Evolutionary conservation across 2,113 vertebrate genomes (phyloP).

Genomic region (Collichthys lucidus): DNA sequence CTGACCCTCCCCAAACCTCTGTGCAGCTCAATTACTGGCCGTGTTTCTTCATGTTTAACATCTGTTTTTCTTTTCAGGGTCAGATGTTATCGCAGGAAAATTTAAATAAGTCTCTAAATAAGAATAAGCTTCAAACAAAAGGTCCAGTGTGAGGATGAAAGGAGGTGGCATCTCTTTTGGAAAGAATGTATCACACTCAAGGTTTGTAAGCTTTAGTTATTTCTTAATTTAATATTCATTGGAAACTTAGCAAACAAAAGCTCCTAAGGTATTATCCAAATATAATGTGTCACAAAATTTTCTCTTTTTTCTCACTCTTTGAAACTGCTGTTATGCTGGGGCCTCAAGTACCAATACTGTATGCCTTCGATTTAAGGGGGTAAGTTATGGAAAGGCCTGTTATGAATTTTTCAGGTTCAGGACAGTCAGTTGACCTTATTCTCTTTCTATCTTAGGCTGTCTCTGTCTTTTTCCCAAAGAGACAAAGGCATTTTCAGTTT

Average conservation of each 20-base stretch:
- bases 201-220: neutral
- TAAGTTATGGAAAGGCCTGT: conserved; percentile 14
- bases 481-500: conserved; percentile 45
- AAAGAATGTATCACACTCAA: neutral
- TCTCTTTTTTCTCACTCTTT: conserved; percentile 5
- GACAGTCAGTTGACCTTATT: conserved; percentile 38
- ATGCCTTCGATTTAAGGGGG: neutral
- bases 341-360: conserved; percentile 14
- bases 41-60: conserved; percentile 68
- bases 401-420: conserved; percentile 25
- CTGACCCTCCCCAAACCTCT: conserved; percentile 31
- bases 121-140: conserved; percentile 32
- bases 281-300: neutral
- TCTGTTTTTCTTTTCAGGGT: conserved; percentile 71
- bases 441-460: conserved; percentile 12
- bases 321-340: neutral
- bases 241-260: neutral
- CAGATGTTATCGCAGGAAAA: conserved; percentile 61
- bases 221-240: neutral
- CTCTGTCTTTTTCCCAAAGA: conserved; percentile 12
- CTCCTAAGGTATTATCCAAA: neutral
- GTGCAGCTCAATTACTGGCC: conserved; percentile 49
- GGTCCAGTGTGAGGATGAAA: conserved; percentile 20
- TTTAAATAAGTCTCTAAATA: conserved; percentile 46
- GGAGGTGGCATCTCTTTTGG: neutral